Evolutionary conservation across 2,797 vertebrate genomes (phyloP).

Genomic region (Chrysocyon brachyurus): DNA sequence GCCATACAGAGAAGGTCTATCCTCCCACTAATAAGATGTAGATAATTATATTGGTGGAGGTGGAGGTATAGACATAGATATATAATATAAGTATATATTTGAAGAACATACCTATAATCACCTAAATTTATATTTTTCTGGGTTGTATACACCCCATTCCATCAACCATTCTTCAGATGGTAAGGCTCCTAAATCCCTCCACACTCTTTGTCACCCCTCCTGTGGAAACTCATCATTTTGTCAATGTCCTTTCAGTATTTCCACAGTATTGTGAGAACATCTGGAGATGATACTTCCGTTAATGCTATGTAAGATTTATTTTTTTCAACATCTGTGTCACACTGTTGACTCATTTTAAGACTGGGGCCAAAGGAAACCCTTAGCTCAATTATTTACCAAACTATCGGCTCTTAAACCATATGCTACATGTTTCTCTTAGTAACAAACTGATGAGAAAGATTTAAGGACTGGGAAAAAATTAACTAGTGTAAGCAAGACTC

Average conservation of each 20-base stretch:
- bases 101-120: not conserved
- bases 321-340: conserved; percentile 42
- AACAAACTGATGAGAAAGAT: conserved; percentile 22
- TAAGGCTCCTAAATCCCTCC: not conserved
- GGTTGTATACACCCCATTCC: not conserved
- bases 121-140: not conserved
- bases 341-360: conserved; percentile 35
- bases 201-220: not conserved
- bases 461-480: not conserved
- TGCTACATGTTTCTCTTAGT: not conserved
- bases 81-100: not conserved
- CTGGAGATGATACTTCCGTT: not conserved
- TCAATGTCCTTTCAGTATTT: not conserved
- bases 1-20: not conserved
- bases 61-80: not conserved
- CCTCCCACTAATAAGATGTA: not conserved
- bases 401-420: not conserved
- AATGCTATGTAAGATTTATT: not conserved
- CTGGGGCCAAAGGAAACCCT: conserved; percentile 35
- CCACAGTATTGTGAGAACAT: conserved; percentile 1
- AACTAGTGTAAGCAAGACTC: conserved; percentile 79
- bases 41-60: not conserved
- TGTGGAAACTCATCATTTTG: conserved; percentile 7
- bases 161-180: not conserved
- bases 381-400: conserved; percentile 52